Evolutionary conservation across 1,140 invertebrate species (phyloP).

Genomic region (Drosophila mayri): DNA sequence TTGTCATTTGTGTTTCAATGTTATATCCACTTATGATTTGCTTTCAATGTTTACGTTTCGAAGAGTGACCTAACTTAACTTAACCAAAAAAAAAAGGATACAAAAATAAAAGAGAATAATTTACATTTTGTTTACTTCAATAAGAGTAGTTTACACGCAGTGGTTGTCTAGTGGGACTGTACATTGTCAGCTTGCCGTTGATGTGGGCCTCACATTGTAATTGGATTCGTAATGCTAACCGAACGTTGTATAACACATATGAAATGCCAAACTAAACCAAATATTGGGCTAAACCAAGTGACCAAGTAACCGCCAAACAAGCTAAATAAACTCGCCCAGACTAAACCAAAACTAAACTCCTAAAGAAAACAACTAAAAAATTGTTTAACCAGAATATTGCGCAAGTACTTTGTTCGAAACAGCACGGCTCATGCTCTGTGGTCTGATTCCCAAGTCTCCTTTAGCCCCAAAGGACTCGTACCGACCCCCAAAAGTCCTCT

Average conservation of each 20-base stretch:
- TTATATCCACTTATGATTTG: constrained; percentile 77
- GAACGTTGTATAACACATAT: constrained; percentile 65
- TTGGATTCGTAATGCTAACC: constrained; percentile 83
- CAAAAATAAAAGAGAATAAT: constrained; percentile 44
- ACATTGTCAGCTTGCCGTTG: constrained; percentile 88
- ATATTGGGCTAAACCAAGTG: constrained; percentile 46
- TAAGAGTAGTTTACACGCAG: constrained; percentile 85
- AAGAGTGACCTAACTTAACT: constrained; percentile 50
- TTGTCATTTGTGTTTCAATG: constrained; percentile 67
- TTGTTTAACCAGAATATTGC: constrained; percentile 84
- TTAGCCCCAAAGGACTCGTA: neutral
- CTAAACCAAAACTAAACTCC: constrained; percentile 78
- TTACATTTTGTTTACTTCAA: constrained; percentile 83
- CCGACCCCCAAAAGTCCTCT: constrained; percentile 13
- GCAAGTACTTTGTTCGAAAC: constrained; percentile 83
- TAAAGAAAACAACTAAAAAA: constrained; percentile 55
- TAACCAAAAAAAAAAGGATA: constrained; percentile 31
- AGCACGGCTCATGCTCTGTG: constrained; percentile 43
- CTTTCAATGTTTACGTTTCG: constrained; percentile 72
- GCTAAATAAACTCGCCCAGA: constrained; percentile 69
- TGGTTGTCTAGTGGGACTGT: constrained; percentile 86
- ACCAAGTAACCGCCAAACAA: constrained; percentile 54
- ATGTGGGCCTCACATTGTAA: constrained; percentile 87
- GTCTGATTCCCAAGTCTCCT: constrained; percentile 33
- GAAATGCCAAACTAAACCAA: constrained; percentile 53